Base-by-base conservation (phyloP, 2,797 vertebrate genomes). In the Pseudochirops corinnae region DNA sequence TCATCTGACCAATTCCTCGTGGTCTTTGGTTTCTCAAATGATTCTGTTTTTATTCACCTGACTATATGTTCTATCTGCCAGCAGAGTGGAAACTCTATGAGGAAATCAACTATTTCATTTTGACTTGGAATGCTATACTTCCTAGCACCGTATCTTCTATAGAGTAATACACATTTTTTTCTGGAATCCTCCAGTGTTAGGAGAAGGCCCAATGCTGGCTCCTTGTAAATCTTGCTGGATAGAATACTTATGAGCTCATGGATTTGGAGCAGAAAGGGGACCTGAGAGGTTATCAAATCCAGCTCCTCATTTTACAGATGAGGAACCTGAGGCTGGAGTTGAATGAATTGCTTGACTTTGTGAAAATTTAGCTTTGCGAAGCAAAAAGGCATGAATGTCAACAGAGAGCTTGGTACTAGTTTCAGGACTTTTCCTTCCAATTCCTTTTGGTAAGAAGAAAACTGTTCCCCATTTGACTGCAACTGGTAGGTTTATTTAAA, bases 401-500 rank as follows among this genome's bases (percentile, higher is more conserved):
- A 55, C 18, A 29, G 29, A 55, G 55, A 26, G 4, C 55, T 56
- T 50, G 33, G 82, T 87, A 74, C 0, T 0, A 46, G 12, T 92
- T 92, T 18, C 31, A 91, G 2, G 91, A 74, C 39, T 46, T 87
- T 96, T 97, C 55, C 24, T 90, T 33, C 62, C 95, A 33, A 50
- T 39, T 94, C 50, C 46, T 96, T 57, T 90, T 28, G 31, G 92
- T 91, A 93, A 74, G 2, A 53, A 56, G 95, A 96, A 96, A 96
- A 96, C n/a, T 28, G 67, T 87, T 50, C n/a, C 74, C 14, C 53
- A 74, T 96, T 91, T 93, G 26, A 93, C 94, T 90, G 74, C 55
- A 97, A 97, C 93, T 95, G 62, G 67, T 39, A 9, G 57, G 91
- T 50, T 97, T 94, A 92, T 90, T 97, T 96, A 91, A 95, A 94